Percentiles rank a stretch among this genome's conserved stretches.
These are phyloP conservation scores for Eolophus roseicapilla DNA, from an alignment of 2,113 vertebrate genomes.

Conservation along the genomic window DNA sequence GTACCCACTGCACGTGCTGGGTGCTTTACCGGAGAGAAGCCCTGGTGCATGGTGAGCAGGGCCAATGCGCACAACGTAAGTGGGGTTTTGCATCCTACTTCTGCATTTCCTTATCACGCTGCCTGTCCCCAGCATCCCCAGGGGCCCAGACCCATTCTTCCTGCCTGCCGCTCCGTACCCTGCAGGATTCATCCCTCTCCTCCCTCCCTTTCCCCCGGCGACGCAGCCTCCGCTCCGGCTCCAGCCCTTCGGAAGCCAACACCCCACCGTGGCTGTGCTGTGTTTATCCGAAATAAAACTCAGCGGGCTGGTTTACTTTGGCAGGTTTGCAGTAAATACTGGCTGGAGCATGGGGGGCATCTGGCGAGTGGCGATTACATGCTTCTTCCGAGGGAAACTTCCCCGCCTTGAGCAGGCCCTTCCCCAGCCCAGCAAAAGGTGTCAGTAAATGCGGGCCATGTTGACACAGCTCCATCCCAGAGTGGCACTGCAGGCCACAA, in stretches of 20 bases:
- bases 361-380: slow-evolving; percentile 64
- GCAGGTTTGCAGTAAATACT: slow-evolving; percentile 67
- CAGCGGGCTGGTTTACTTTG: slow-evolving; percentile 62
- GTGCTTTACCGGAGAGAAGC: neutral
- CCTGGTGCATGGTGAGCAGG: neutral
- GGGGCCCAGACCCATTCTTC: neutral
- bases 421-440: slow-evolving; percentile 75
- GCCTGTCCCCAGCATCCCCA: neutral
- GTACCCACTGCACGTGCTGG: neutral
- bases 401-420: slow-evolving; percentile 61
- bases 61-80: neutral
- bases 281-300: slow-evolving; percentile 64
- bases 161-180: neutral
- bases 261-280: slow-evolving; percentile 9
- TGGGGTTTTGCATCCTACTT: neutral
- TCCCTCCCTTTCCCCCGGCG: neutral
- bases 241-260: slow-evolving; percentile 29
- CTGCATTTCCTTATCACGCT: neutral
- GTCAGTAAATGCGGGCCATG: slow-evolving; percentile 70
- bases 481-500: slow-evolving; percentile 63
- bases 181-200: neutral
- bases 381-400: slow-evolving; percentile 77
- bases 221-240: neutral
- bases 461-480: slow-evolving; percentile 64
- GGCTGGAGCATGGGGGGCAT: slow-evolving; percentile 63